Evolutionary conservation across 2,888 invertebrate species (phyloP).

Genomic region (Timema cristinae): DNA sequence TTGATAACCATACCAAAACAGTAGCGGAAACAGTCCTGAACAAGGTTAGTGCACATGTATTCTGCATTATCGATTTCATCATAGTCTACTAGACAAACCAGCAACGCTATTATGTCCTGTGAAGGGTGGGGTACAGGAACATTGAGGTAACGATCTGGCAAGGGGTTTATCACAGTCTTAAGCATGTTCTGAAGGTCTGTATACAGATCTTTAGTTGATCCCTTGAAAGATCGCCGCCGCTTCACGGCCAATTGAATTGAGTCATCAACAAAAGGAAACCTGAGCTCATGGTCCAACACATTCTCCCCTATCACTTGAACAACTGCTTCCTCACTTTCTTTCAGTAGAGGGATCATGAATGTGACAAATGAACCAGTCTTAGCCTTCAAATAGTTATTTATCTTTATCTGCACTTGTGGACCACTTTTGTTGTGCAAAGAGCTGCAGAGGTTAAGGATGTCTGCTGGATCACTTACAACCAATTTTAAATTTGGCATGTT

Average conservation of each 20-base stretch:
- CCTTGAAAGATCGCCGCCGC: conserved; percentile 1
- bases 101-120: conserved; percentile 35
- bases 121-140: conserved; percentile 41
- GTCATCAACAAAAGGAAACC: conserved; percentile 42
- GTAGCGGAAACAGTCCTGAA: conserved; percentile 43
- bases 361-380: conserved; percentile 53
- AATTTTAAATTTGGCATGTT: not conserved
- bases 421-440: conserved; percentile 50
- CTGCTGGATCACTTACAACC: conserved; percentile 52
- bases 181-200: conserved; percentile 38
- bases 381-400: conserved; percentile 52
- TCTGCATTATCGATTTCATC: conserved; percentile 34
- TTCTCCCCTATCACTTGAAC: conserved; percentile 55
- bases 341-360: conserved; percentile 53
- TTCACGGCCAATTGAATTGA: conserved; percentile 10
- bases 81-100: conserved; percentile 41
- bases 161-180: conserved; percentile 34
- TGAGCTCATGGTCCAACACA: conserved; percentile 49
- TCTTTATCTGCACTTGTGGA: conserved; percentile 52
- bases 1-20: too few relatives aligned
- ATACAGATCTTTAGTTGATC: conserved; percentile 33
- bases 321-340: conserved; percentile 54
- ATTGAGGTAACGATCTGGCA: conserved; percentile 29
- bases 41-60: conserved; percentile 37
- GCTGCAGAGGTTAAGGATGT: conserved; percentile 53